phyloP scores from a whole-genome alignment of 2,888 invertebrate species.

The Acronicta leporina region DNA sequence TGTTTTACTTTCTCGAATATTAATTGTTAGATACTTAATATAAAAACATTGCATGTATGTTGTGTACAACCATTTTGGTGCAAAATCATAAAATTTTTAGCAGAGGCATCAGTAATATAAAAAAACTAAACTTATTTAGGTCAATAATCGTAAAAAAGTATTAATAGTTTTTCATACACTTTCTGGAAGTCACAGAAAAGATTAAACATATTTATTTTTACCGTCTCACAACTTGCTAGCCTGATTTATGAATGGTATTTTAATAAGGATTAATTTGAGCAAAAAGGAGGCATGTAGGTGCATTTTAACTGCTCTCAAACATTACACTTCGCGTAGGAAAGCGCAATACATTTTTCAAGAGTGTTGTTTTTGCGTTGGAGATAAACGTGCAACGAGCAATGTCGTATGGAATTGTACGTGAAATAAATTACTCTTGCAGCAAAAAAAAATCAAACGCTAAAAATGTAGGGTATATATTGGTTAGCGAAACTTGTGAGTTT shows the following conservation, averaged over 20 bases:
- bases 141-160: no score
- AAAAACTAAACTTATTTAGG: no score
- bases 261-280: conserved; percentile 15
- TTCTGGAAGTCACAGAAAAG: neutral
- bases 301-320: conserved; percentile 35
- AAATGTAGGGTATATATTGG: conserved; percentile 3
- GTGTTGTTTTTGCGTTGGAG: conserved; percentile 52
- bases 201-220: neutral
- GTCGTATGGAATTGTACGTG: conserved; percentile 46
- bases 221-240: neutral
- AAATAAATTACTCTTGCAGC: conserved; percentile 46
- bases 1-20: no score
- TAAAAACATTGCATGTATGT: no score
- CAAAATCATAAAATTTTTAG: no score
- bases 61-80: no score
- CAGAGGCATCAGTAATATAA: no score
- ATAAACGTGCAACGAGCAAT: conserved; percentile 54
- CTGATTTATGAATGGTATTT: no score
- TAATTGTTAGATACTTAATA: no score
- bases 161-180: neutral
- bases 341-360: conserved; percentile 56
- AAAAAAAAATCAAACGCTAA: conserved; percentile 41
- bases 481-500: neutral
- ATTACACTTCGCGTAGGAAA: conserved; percentile 52
- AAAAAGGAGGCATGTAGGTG: conserved; percentile 15